Conservation (phyloP, 1,140 invertebrate species). For the Panulirus ornatus region DNA sequence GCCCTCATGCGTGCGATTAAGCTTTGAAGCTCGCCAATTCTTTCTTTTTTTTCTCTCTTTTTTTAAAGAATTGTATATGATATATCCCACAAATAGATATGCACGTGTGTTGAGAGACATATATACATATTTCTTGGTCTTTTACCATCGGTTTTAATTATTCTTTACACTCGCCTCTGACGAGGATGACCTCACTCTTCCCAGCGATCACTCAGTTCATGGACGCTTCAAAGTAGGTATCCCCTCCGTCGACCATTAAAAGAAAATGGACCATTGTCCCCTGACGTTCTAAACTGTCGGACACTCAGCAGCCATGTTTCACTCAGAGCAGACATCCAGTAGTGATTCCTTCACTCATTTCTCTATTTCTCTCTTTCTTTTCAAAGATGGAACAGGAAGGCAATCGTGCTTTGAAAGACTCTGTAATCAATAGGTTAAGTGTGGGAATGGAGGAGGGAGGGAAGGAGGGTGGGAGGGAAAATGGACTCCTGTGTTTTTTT, state of each 20-base stretch:
- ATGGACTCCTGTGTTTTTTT: too few relatives aligned
- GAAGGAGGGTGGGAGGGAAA: background rate
- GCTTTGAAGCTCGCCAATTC: conserved; percentile 42
- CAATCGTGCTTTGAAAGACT: too few relatives aligned
- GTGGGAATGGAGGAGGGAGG: background rate
- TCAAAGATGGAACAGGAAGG: too few relatives aligned
- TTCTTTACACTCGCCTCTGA: background rate
- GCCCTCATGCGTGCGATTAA: conserved; percentile 47
- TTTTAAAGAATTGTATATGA: background rate
- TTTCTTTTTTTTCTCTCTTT: background rate
- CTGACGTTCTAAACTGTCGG: conserved; percentile 32
- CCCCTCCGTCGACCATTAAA: conserved; percentile 52
- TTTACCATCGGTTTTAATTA: too few relatives aligned
- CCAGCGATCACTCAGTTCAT: conserved; percentile 26
- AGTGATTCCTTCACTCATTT: conserved; percentile 31
- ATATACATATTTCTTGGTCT: too few relatives aligned
- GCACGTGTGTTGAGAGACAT: too few relatives aligned
- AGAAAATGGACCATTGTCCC: conserved; percentile 50
- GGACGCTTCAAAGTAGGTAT: conserved; percentile 39
- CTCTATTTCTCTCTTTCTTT: conserved; percentile 19
- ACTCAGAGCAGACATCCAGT: conserved; percentile 25
- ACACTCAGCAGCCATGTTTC: conserved; percentile 34
- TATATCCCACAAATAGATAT: too few relatives aligned
- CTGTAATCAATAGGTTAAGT: too few relatives aligned
- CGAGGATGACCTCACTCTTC: background rate